Evolutionary conservation across 2,888 invertebrate species (phyloP), one percentile per base, ranked within the genome.

Genomic region (Apantesis nais): DNA sequence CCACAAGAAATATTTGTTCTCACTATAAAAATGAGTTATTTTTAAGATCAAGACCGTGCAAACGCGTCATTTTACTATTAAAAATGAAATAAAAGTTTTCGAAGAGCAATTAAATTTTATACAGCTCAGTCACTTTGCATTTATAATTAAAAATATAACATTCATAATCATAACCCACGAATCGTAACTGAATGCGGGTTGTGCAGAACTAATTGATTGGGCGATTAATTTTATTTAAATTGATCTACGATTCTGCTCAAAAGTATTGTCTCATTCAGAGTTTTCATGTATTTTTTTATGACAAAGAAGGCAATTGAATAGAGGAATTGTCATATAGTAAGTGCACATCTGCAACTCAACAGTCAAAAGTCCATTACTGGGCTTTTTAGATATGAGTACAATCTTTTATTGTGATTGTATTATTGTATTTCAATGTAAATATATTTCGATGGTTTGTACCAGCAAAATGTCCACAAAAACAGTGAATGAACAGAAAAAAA

Each of bases 191-290:
- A 80, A 74, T 66, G 73, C 69, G 79, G 68, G 44, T 52, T 52
- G 2, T 52, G 22, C 48, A 52, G n/a, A 52, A 71, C 81, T 74
- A 80, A 81, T 81, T 73, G 83, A 80, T 80, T 73, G 77, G 73
- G 77, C 66, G 70, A 74, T 79, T 74, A 73, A 75, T 77, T 75
- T 29, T 73, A 73, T 75, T 67, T 39, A 41, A 68, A 41, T 29
- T 22, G 19, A 22, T 63, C 63, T 31, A 63, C 31, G 44, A 29
- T 19, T 25, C 25, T 44, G 31, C 31, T 22, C 41, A 22, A 31
- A 41, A 25, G 25, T 16, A 63, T 25, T 63, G 31, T 31, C 31
- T 63, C 29, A 44, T 22, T 31, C 31, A 29, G 5, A 31, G 25
- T 29, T 39, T 41, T 62, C 16, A 41, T 52, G n/a, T 19, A 44